phyloP scores from a whole-genome alignment of 23 tunicate genomes.

The Aplidium turbinatum region DNA sequence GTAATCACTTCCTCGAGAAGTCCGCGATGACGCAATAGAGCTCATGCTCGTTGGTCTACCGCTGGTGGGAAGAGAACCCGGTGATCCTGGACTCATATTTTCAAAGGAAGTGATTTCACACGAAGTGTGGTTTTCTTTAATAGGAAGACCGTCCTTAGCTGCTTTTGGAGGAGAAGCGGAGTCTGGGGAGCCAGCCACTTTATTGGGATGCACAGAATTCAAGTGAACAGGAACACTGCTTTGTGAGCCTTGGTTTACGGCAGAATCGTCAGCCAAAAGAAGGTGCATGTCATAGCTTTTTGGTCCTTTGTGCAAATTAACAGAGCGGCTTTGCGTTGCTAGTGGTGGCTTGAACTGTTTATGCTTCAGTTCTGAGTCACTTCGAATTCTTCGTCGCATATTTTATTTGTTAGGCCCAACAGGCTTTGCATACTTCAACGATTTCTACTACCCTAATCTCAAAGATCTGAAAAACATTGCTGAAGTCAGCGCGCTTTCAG shows the following conservation, averaged over 20 bases:
- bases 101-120: background rate
- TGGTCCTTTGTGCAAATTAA: background rate
- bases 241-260: background rate
- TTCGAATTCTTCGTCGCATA: constrained; percentile 28
- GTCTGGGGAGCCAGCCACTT: background rate
- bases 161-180: background rate
- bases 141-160: no score
- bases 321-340: background rate
- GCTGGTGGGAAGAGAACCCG: background rate
- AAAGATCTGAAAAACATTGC: no score
- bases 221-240: background rate
- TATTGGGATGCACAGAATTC: background rate
- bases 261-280: background rate
- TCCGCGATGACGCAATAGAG: constrained; percentile 80
- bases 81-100: background rate
- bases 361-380: constrained; percentile 20
- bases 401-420: background rate
- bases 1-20: constrained; percentile 81
- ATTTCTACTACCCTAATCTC: no score
- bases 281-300: constrained; percentile 15
- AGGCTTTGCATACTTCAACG: no score
- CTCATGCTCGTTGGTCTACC: constrained; percentile 76
- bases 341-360: constrained; percentile 2
- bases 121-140: background rate
- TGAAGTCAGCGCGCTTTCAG: no score